Evolutionary conservation across 2,888 invertebrate species (phyloP), one percentile per base, ranked within the genome.

Genomic region (Tridacna crocea): DNA sequence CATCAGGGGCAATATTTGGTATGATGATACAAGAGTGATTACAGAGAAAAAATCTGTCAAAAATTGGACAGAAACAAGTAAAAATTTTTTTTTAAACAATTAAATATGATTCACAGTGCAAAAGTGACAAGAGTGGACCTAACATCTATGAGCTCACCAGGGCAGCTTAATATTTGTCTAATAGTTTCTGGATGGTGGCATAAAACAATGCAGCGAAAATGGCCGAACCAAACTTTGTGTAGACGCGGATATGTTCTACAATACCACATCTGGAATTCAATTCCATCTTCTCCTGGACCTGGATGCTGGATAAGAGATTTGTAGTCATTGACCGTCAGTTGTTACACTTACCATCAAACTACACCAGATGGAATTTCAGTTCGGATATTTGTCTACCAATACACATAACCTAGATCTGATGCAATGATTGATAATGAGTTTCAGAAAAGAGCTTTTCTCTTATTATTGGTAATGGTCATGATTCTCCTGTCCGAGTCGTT

Each of bases 201-300:
- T n/a, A 70, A n/a, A 22, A 70, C 48, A 47, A 70, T 70, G 22
- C 70, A 70, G 22, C 48, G 48, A 48, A 70, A 19, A 22, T 70
- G 19, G 11, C 47, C 11, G 15, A 70, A 47, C 70, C 70, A 70
- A 36, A 70, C n/a, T 13, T 46, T 70, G 47, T 70, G 70, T n/a
- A 70, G 17, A 15, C 70, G 46, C 8, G 70, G 70, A 70, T 48
- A 70, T n/a, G n/a, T 13, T n/a, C 24, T 70, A 48, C 47, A 47
- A 11, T 48, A 48, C 19, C 19, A 47, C 70, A 70, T 47, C 70
- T 70, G 70, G 48, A 47, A 70, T 17, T 17, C 46, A 8, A 70
- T 22, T 2, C 70, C 70, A 70, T 48, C 48, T 22, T 70, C 48
- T 15, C 70, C 70, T 47, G 48, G 46, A 48, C 70, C 70, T n/a